phyloP scores from a whole-genome alignment of 2,888 invertebrate species.

The Coecobrya sp. region DNA sequence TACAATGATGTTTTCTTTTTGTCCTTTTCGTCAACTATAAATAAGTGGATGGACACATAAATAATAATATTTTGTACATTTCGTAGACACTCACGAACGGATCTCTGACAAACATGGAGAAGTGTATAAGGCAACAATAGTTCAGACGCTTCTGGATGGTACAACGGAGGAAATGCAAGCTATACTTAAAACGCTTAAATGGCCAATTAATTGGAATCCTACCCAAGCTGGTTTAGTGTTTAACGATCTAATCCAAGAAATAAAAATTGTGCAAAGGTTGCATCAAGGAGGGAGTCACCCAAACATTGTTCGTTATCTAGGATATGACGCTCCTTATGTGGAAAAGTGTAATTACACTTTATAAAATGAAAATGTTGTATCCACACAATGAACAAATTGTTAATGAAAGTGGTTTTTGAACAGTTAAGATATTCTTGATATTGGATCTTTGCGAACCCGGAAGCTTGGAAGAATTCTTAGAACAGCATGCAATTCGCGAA shows the following conservation, averaged over 20 bases:
- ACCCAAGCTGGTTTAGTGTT: background rate
- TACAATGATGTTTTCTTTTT: too few relatives aligned
- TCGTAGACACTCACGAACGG: too few relatives aligned
- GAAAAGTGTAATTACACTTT: background rate
- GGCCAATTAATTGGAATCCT: background rate
- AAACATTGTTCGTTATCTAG: slow-evolving; percentile 9
- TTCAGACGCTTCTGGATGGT: background rate
- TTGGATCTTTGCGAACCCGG: background rate
- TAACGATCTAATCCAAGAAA: background rate
- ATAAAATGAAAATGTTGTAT: background rate
- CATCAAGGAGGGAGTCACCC: background rate
- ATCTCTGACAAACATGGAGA: background rate
- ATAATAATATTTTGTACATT: too few relatives aligned
- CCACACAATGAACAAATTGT: too few relatives aligned
- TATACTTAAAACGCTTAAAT: slow-evolving; percentile 1
- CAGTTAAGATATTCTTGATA: background rate
- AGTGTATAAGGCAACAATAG: background rate
- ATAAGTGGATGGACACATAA: too few relatives aligned
- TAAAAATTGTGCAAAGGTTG: background rate
- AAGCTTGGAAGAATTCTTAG: background rate
- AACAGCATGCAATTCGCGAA: background rate
- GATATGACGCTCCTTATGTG: background rate
- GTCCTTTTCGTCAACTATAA: too few relatives aligned
- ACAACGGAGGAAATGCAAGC: background rate
- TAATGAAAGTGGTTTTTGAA: too few relatives aligned